A percentile compares a stretch with the other conserved stretches of the same genome.
phyloP scores from a whole-genome alignment of 2,113 vertebrate species.

The Passer montanus region DNA sequence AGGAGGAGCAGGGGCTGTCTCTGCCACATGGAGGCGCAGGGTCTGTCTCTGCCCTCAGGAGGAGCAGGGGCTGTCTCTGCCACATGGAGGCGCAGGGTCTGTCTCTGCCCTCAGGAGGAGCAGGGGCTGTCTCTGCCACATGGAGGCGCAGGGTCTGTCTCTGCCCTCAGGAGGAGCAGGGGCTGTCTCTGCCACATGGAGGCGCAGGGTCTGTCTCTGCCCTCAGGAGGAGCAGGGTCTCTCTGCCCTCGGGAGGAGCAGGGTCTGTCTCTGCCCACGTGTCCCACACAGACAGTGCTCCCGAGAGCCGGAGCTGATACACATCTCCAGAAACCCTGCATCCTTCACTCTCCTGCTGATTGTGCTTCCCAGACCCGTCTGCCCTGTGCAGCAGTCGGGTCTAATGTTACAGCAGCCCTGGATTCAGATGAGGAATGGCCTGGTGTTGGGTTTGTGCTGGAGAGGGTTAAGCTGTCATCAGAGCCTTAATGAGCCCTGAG shows the following conservation, averaged over 20 bases:
- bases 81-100: no score
- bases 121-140: no score
- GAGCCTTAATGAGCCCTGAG: not conserved
- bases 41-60: not conserved
- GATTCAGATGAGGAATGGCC: not conserved
- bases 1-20: no score
- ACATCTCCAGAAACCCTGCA: not conserved
- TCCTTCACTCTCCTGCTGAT: not conserved
- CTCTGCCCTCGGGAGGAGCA: no score
- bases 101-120: no score
- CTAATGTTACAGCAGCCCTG: not conserved
- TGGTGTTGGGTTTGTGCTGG: not conserved
- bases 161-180: not conserved
- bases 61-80: no score
- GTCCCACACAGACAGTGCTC: fast-evolving
- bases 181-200: no score
- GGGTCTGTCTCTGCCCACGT: not conserved
- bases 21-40: no score
- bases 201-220: no score
- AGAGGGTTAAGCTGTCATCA: not conserved
- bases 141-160: not conserved
- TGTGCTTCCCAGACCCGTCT: not conserved
- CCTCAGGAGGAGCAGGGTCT: not conserved
- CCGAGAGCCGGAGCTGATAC: fast-evolving
- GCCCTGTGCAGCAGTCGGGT: not conserved